Conservation (phyloP, 2,888 invertebrate species). For the Brenthis ino region DNA sequence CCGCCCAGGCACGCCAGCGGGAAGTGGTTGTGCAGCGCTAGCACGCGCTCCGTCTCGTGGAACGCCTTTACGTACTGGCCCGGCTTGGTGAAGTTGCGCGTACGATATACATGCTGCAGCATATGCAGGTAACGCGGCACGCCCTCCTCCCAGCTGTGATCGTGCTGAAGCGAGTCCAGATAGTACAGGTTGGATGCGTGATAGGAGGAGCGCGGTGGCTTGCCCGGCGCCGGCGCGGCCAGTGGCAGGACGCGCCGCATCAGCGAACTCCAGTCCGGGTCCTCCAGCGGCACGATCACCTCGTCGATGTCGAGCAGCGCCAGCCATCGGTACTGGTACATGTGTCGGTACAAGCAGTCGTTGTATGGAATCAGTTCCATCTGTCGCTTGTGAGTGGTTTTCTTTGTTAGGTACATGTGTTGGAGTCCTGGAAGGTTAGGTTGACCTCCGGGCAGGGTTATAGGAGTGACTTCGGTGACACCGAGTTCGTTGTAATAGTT, state of each 20-base stretch:
- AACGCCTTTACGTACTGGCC: conserved; percentile 97
- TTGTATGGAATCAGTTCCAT: conserved; percentile 98
- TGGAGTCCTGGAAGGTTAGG: conserved; percentile 95
- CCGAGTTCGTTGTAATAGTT: conserved; percentile 85
- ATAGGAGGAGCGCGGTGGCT: conserved; percentile 87
- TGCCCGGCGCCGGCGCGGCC: conserved; percentile 79
- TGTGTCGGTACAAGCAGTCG: conserved; percentile 96
- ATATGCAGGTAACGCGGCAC: conserved; percentile 95
- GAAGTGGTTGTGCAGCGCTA: conserved; percentile 96
- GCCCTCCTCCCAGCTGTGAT: conserved; percentile 89
- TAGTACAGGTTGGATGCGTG: conserved; percentile 96
- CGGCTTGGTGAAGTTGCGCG: conserved; percentile 95
- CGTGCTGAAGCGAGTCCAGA: conserved; percentile 92
- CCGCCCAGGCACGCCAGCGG: conserved; percentile 93
- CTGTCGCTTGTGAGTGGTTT: conserved; percentile 95
- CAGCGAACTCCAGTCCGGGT: conserved; percentile 88
- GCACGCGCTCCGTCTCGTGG: conserved; percentile 94
- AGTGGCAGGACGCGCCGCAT: conserved; percentile 88
- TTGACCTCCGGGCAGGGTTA: conserved; percentile 93
- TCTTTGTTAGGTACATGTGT: conserved; percentile 94
- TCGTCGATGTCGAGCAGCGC: conserved; percentile 97
- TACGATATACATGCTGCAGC: conserved; percentile 95
- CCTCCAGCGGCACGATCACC: conserved; percentile 94
- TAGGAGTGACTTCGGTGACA: conserved; percentile 88
- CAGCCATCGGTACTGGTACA: conserved; percentile 94